These are phyloP conservation scores for Pedionomus torquatus DNA, from an alignment of 2,113 vertebrate species.

Conservation along the genomic window DNA sequence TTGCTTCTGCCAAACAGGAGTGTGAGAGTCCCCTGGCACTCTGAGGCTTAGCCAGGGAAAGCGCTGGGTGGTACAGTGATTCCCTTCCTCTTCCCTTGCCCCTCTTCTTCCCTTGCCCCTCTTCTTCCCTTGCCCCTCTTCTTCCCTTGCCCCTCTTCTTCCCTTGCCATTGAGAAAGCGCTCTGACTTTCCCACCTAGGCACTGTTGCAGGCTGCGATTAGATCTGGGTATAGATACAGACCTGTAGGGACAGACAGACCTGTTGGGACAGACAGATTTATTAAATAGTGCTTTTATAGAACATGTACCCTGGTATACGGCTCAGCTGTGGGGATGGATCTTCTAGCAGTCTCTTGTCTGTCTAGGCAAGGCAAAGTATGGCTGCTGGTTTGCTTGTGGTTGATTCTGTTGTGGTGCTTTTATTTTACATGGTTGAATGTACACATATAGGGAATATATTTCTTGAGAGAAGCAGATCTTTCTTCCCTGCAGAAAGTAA, in stretches of 20 bases:
- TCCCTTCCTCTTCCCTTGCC: not conserved
- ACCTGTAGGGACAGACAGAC: not conserved
- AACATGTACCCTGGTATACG: not conserved
- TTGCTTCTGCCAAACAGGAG: not conserved
- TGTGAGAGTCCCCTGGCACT: not conserved
- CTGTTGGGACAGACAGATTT: not conserved
- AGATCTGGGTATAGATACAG: not conserved
- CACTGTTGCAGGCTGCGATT: not conserved
- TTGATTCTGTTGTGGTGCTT: not conserved
- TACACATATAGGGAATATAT: constrained; percentile 2
- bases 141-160: not conserved
- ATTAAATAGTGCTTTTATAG: not conserved
- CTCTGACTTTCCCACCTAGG: not conserved
- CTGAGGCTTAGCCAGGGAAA: not conserved
- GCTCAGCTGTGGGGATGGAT: not conserved
- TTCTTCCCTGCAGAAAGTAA: constrained; percentile 51
- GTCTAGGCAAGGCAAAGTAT: not conserved
- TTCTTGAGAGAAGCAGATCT: constrained; percentile 57
- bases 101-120: not conserved
- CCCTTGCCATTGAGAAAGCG: not conserved
- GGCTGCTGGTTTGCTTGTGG: not conserved
- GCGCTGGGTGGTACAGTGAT: not conserved
- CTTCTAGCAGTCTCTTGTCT: not conserved
- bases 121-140: not conserved
- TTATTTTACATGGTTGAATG: constrained; percentile 42